These are phyloP conservation scores for Tragelaphus oryx DNA, from an alignment of 2,797 vertebrate species.

Conservation along the genomic window DNA sequence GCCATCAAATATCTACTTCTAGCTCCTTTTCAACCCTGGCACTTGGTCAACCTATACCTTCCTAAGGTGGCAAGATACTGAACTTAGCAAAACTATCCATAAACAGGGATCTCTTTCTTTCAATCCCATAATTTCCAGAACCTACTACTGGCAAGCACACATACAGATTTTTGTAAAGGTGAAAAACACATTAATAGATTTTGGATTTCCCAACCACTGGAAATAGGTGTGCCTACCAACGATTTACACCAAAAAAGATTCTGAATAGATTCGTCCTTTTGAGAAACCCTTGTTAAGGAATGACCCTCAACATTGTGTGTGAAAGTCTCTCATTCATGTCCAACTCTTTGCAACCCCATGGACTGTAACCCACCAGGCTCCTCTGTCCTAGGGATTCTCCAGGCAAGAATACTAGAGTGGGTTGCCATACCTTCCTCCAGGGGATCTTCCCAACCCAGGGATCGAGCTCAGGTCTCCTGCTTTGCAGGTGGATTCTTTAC, in stretches of 20 bases:
- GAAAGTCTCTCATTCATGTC: neutral
- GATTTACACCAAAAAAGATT: neutral
- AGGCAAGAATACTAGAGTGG: neutral
- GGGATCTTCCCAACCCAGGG: neutral
- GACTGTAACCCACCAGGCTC: neutral
- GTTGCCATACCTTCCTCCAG: neutral
- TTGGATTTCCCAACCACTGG: neutral
- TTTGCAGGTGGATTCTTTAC: neutral
- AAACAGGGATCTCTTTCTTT: neutral
- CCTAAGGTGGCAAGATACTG: neutral
- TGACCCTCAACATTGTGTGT: neutral
- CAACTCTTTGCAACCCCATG: neutral
- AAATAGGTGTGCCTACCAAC: neutral
- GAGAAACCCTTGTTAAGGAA: neutral
- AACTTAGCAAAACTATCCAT: neutral
- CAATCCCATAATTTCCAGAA: neutral
- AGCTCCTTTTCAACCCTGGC: neutral
- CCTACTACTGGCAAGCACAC: neutral
- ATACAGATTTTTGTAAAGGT: neutral
- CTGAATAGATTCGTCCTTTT: neutral
- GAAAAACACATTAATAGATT: neutral
- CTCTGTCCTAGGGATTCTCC: neutral
- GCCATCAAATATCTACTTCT: neutral
- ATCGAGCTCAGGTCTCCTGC: accelerated
- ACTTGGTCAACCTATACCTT: neutral